Evolutionary conservation across 2,113 vertebrate genomes (phyloP).

Genomic region (Strix aluco): DNA sequence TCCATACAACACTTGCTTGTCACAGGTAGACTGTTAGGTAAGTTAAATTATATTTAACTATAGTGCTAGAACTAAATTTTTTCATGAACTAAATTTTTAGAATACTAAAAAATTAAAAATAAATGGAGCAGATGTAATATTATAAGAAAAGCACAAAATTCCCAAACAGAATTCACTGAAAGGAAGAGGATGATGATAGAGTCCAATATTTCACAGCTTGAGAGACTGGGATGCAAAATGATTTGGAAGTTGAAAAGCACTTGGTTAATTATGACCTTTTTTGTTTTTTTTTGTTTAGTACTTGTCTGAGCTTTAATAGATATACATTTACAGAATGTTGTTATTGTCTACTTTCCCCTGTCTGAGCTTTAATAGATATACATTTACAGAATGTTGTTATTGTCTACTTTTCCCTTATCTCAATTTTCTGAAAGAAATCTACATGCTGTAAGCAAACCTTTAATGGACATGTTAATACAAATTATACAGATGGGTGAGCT

Average conservation of each 20-base stretch:
- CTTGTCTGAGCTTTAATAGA: neutral
- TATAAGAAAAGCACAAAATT: neutral
- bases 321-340: neutral
- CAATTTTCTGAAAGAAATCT: neutral
- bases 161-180: neutral
- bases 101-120: neutral
- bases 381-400: neutral
- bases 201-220: neutral
- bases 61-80: neutral
- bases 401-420: neutral
- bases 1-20: neutral
- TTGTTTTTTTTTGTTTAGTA: neutral
- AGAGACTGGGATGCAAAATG: neutral
- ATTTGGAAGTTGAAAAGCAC: neutral
- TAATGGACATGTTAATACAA: conserved; percentile 36
- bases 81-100: neutral
- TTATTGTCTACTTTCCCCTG: neutral
- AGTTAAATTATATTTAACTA: neutral
- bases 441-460: conserved; percentile 11
- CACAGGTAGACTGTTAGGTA: neutral
- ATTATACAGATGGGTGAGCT: conserved; percentile 36
- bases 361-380: neutral
- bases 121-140: neutral
- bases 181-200: neutral
- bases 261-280: neutral